phyloP scores from a whole-genome alignment of 2,888 invertebrate genomes.

The Aphodius granarius region DNA sequence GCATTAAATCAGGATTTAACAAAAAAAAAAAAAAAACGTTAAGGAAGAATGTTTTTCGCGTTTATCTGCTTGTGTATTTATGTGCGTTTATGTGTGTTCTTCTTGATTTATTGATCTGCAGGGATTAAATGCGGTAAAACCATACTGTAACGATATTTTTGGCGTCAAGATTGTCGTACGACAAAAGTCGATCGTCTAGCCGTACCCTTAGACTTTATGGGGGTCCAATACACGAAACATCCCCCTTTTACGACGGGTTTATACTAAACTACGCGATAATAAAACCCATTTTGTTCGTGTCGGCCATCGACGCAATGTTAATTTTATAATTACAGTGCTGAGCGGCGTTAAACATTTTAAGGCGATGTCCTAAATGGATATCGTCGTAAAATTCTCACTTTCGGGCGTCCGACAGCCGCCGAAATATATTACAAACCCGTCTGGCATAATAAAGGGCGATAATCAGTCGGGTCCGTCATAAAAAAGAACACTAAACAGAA shows the following conservation, averaged over 20 bases:
- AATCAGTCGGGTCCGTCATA: not conserved
- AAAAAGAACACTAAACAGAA: constrained; percentile 7
- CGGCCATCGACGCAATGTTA: constrained; percentile 1
- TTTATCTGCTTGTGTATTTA: too few species aligned
- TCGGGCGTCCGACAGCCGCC: not conserved
- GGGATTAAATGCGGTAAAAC: too few species aligned
- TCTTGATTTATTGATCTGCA: too few species aligned
- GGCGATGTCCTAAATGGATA: constrained; percentile 1
- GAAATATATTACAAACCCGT: not conserved
- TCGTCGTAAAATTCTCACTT: constrained; percentile 11
- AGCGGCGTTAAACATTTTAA: not conserved
- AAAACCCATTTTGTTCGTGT: not conserved
- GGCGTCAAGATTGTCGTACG: too few species aligned
- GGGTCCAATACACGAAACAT: too few species aligned
- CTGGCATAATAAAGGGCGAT: not conserved
- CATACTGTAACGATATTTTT: too few species aligned
- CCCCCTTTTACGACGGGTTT: not conserved
- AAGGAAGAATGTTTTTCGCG: too few species aligned
- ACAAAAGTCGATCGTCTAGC: too few species aligned
- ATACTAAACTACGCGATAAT: not conserved
- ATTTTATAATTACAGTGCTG: constrained; percentile 8
- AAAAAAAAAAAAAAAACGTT: too few species aligned
- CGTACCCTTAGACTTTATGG: too few species aligned
- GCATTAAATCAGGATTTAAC: not conserved
- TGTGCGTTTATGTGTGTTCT: too few species aligned